A percentile compares a stretch with the other conserved stretches of the same genome.
phyloP scores from a whole-genome alignment of 2,113 vertebrate genomes.

The Hydrolagus affinis region DNA sequence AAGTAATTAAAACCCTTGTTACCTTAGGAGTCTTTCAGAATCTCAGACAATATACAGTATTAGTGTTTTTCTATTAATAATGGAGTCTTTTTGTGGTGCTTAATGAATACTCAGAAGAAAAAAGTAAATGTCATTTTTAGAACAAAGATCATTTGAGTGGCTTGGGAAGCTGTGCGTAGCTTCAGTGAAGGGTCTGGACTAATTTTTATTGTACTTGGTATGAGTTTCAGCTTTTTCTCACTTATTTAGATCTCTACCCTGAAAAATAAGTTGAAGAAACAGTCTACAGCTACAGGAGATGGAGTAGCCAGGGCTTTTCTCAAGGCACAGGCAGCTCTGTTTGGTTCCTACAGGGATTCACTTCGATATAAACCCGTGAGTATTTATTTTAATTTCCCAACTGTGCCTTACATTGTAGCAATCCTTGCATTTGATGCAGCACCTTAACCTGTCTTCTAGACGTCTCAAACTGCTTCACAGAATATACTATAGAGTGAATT shows the following conservation, averaged over 20 bases:
- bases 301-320: conserved; percentile 87
- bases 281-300: conserved; percentile 86
- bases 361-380: conserved; percentile 95
- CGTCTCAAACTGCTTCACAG: too few species aligned
- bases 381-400: background rate
- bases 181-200: conserved; percentile 59
- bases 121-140: conserved; percentile 55
- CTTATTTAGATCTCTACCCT: conserved; percentile 78
- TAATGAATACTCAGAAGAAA: conserved; percentile 82
- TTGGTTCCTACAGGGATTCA: conserved; percentile 90
- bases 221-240: conserved; percentile 82
- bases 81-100: conserved; percentile 70
- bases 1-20: conserved; percentile 86
- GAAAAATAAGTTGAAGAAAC: conserved; percentile 97
- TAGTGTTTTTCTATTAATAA: conserved; percentile 54
- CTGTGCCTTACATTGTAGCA: too few species aligned
- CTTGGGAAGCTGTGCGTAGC: conserved; percentile 70
- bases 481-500: too few species aligned
- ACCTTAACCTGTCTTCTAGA: too few species aligned
- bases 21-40: conserved; percentile 70
- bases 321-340: conserved; percentile 81
- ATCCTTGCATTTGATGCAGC: too few species aligned
- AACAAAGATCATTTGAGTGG: conserved; percentile 66
- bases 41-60: conserved; percentile 61
- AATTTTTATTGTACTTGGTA: conserved; percentile 56